Evolutionary conservation across 2,888 invertebrate genomes (phyloP), one percentile per base, ranked within the genome.

Genomic region (Oscheius sp.): DNA sequence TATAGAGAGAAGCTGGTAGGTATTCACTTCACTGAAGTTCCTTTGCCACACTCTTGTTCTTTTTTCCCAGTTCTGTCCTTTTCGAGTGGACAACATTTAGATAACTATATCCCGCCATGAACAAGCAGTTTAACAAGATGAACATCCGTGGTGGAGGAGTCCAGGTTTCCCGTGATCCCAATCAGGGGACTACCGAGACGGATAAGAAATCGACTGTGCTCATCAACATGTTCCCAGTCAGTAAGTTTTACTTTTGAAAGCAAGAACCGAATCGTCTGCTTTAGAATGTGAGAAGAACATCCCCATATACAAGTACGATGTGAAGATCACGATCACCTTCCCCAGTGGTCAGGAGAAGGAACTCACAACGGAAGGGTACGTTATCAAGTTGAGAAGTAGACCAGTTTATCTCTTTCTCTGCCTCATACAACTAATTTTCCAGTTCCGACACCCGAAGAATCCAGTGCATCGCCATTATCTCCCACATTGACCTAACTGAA

Each of bases 261-360:
- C n/a, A n/a, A n/a, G n/a, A n/a, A 47, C 21, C 21, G 2, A 32
- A 50, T 48, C 13, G 7, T 29, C 2, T 4, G 4, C 21, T 68
- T 55, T 37, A 68, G 68, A 55, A 35, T n/a, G 21, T 9, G 32
- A 29, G n/a, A 68, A 68, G 68, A 68, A 68, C 55, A 37, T 53
- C 10, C 68, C 68, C 21, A 33, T 68, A 37, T 68, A 42, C n/a
- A 68, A 68, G 10, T 68, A 68, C 10, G 53, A 53, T 32, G 55
- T 68, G 37, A 68, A 68, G 68, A 68, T 68, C 5, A n/a, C 35
- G 11, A 21, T 68, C 33, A 21, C 32, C 10, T 55, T 55, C 33
- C 37, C 13, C n/a, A 37, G 10, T 42, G 55, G 55, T 1, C 33
- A 68, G 13, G 21, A 2, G 11, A 68, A 68, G 55, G 55, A 68